These are phyloP conservation scores for Taxidea taxus DNA, from an alignment of 2,113 vertebrate species.

Conservation along the genomic window DNA sequence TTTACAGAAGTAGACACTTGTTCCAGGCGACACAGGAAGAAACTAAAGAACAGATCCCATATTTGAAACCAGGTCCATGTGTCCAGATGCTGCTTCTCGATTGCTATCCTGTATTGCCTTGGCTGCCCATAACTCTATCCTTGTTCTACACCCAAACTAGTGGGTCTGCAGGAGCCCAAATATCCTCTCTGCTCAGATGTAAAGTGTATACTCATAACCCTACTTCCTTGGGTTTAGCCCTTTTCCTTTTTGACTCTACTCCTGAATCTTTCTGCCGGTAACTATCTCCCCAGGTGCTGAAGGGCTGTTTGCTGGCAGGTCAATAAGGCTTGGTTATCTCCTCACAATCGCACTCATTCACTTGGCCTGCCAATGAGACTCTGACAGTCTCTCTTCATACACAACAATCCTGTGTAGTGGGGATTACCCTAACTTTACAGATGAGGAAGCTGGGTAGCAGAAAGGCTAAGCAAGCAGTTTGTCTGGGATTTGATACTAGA, in stretches of 20 bases:
- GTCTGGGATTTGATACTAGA: slow-evolving; percentile 3
- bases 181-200: background rate
- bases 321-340: background rate
- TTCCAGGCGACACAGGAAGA: background rate
- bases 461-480: background rate
- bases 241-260: background rate
- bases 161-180: background rate
- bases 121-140: background rate
- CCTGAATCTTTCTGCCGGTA: background rate
- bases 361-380: background rate
- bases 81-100: background rate
- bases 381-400: background rate
- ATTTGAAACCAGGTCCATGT: background rate
- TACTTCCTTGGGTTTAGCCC: background rate
- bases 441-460: background rate
- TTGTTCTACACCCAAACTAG: background rate
- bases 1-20: background rate
- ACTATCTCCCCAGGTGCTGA: background rate
- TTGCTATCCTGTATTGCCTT: background rate
- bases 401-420: background rate
- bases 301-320: background rate
- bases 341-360: background rate
- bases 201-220: background rate
- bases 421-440: background rate
- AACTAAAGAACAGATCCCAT: background rate